phyloP scores from a whole-genome alignment of 2,113 vertebrate genomes.

The Coreoperca whiteheadi region DNA sequence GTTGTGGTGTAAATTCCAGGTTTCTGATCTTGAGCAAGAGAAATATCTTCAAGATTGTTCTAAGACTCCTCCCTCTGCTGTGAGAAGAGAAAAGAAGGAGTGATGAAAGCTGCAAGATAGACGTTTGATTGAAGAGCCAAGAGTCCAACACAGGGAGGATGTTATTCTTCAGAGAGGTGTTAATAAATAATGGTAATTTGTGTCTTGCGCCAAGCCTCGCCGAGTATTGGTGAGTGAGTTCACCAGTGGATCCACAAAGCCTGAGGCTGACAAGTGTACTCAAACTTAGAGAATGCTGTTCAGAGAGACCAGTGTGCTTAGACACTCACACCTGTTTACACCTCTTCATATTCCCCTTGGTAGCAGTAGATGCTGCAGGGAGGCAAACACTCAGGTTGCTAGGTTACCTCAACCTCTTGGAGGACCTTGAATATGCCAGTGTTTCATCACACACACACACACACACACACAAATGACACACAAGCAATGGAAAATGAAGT shows the following conservation, averaged over 20 bases:
- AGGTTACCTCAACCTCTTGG: conserved; percentile 58
- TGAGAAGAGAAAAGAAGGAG: not conserved
- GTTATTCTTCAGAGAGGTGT: conserved; percentile 11
- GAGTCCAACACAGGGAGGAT: not conserved
- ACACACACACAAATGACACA: conserved; percentile 26
- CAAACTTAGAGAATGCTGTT: conserved; percentile 7
- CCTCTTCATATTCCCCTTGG: conserved; percentile 53
- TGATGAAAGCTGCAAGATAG: not conserved
- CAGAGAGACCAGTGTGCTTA: conserved; percentile 5
- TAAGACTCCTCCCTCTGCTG: not conserved
- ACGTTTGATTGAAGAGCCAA: conserved; percentile 10
- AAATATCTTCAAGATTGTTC: not conserved
- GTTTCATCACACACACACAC: conserved; percentile 34
- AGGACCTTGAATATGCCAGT: conserved; percentile 22
- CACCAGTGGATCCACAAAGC: not conserved
- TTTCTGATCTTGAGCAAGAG: not conserved
- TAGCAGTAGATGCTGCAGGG: conserved; percentile 40
- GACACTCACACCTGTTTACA: conserved; percentile 71
- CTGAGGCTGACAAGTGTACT: not conserved
- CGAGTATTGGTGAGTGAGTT: not conserved
- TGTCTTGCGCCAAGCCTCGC: not conserved
- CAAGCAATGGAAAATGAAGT: not conserved
- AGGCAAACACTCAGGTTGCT: conserved; percentile 68
- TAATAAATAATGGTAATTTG: not conserved
- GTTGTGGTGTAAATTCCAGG: not conserved